Evolutionary conservation across 2,797 vertebrate genomes (phyloP).

Genomic region (Phataginus tetradactyla): DNA sequence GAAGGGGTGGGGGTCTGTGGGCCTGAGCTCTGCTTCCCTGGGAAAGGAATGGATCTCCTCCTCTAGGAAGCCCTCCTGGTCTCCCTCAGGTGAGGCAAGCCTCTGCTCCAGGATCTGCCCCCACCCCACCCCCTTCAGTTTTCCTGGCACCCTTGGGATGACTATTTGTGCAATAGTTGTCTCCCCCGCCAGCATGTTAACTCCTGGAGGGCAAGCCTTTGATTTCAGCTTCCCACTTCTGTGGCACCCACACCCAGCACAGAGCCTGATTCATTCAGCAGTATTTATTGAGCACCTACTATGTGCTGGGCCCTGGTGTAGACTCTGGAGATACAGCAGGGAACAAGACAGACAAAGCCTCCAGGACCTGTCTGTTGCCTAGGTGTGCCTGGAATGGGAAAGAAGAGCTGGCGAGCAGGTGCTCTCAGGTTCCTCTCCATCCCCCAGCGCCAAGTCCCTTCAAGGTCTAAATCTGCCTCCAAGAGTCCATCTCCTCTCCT

Average conservation of each 20-base stretch:
- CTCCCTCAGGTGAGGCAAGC: neutral
- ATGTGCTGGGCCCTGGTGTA: neutral
- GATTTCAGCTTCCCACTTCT: neutral
- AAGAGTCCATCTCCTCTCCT: neutral
- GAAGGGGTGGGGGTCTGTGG: neutral
- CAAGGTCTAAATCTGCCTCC: neutral
- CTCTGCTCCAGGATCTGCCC: neutral
- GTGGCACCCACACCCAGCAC: neutral
- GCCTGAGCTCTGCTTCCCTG: neutral
- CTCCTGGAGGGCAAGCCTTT: neutral
- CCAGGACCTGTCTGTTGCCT: neutral
- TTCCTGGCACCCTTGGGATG: neutral
- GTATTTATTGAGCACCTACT: neutral
- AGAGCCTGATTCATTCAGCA: neutral
- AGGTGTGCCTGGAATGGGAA: too few relatives aligned
- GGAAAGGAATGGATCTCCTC: neutral
- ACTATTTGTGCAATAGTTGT: neutral
- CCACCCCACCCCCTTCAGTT: neutral
- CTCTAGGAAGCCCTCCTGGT: neutral
- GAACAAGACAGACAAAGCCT: neutral
- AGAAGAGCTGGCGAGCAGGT: neutral
- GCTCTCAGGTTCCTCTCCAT: too few relatives aligned
- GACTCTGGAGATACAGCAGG: neutral
- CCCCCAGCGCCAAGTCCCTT: neutral
- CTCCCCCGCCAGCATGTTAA: neutral